A percentile compares a stretch with the other conserved stretches of the same genome.
phyloP scores from a whole-genome alignment of 2,113 vertebrate genomes.

The Hucho hucho region DNA sequence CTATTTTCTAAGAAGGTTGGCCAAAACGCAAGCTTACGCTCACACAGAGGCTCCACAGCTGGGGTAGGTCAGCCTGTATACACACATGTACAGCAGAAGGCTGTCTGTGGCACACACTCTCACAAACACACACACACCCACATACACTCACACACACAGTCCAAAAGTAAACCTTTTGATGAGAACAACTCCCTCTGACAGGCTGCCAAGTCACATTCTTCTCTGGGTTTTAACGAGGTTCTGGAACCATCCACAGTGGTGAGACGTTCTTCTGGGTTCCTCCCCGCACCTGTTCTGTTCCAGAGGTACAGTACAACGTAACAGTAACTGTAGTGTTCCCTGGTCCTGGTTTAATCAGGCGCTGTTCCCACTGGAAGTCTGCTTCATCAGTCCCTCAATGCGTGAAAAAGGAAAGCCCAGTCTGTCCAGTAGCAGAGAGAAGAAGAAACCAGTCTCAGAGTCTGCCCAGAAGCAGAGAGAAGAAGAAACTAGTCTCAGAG shows the following conservation, averaged over 20 bases:
- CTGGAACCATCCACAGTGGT: background rate
- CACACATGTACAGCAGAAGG: background rate
- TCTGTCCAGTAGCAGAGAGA: too few species aligned
- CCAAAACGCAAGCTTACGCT: background rate
- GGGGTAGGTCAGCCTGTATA: background rate
- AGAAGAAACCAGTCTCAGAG: too few species aligned
- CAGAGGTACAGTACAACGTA: background rate
- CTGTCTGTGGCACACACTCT: background rate
- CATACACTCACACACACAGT: background rate
- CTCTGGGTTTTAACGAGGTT: background rate
- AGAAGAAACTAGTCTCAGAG: background rate
- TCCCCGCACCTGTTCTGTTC: background rate
- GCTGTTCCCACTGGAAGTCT: background rate
- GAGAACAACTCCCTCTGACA: background rate
- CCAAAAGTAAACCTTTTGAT: background rate
- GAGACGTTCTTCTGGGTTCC: background rate
- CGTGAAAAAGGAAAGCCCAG: too few species aligned
- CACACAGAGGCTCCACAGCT: constrained; percentile 7
- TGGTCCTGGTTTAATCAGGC: background rate
- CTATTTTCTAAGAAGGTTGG: background rate
- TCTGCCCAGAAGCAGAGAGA: too few species aligned
- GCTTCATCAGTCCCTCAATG: too few species aligned
- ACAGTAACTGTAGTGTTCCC: background rate
- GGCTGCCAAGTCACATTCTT: background rate
- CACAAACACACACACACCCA: background rate